Percentiles rank a stretch among this genome's conserved stretches.
Evolutionary conservation across 2,888 invertebrate species (phyloP).

Genomic region (Sisyra nigra): DNA sequence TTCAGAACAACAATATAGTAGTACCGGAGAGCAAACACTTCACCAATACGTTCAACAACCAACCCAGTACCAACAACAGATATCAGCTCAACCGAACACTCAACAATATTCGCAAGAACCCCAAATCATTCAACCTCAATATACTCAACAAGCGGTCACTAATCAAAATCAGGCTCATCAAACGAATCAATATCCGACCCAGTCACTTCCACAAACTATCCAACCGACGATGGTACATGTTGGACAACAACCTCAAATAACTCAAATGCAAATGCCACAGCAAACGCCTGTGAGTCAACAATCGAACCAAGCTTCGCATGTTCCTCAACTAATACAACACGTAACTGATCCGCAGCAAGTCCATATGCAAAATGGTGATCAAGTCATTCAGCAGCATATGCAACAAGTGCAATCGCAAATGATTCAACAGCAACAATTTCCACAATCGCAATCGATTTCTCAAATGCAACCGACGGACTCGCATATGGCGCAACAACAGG

Average conservation of each 20-base stretch:
- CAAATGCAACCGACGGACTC: constrained; percentile 7
- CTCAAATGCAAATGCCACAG: constrained; percentile 9
- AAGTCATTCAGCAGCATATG: constrained; percentile 4
- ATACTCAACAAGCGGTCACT: constrained; percentile 9
- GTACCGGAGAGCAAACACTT: neutral
- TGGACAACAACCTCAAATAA: constrained; percentile 18
- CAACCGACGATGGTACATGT: constrained; percentile 6
- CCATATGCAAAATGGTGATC: constrained; percentile 10
- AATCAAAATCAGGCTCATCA: constrained; percentile 5
- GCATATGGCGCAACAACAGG: constrained; percentile 12
- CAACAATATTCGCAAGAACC: constrained; percentile 8
- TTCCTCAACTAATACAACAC: constrained; percentile 6
- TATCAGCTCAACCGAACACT: constrained; percentile 11
- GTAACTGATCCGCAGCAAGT: constrained; percentile 7
- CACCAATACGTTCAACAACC: constrained; percentile 2
- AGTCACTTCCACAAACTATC: neutral
- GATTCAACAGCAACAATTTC: constrained; percentile 11
- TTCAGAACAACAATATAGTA: neutral
- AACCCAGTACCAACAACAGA: neutral
- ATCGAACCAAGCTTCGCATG: neutral
- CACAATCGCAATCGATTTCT: constrained; percentile 11
- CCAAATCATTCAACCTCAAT: no score
- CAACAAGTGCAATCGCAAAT: constrained; percentile 12
- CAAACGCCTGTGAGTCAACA: constrained; percentile 2
- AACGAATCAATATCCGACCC: constrained; percentile 7